phyloP scores from a whole-genome alignment of 2,797 vertebrate genomes.

The Enteromius treurensis region DNA sequence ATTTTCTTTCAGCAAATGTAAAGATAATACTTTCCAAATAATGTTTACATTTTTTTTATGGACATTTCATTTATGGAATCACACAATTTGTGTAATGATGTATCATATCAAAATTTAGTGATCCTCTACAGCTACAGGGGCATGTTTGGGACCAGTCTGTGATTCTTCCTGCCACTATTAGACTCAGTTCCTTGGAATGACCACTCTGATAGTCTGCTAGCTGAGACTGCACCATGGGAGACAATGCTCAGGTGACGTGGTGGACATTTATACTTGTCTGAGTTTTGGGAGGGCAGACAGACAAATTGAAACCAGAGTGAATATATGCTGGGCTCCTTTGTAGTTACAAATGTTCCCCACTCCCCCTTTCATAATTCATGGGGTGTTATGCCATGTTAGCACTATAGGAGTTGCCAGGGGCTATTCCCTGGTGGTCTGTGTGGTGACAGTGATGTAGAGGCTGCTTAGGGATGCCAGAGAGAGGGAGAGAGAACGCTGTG shows the following conservation, averaged over 20 bases:
- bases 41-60: background rate
- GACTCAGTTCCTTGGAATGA: background rate
- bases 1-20: background rate
- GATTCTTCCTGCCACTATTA: background rate
- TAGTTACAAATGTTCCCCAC: conserved; percentile 56
- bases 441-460: conserved; percentile 88
- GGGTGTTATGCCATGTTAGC: conserved; percentile 66
- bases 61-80: no score
- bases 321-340: conserved; percentile 56
- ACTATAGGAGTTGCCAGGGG: conserved; percentile 71
- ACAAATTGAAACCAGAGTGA: conserved; percentile 70
- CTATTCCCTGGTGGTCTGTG: conserved; percentile 82
- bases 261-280: conserved; percentile 73
- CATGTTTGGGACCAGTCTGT: background rate
- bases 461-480: conserved; percentile 79
- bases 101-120: background rate
- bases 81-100: no score
- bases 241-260: conserved; percentile 24
- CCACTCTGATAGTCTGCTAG: conserved; percentile 1
- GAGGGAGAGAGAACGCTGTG: conserved; percentile 60
- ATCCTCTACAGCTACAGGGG: background rate
- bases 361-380: conserved; percentile 74
- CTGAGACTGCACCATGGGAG: conserved; percentile 10
- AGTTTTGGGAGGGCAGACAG: conserved; percentile 65
- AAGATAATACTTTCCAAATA: background rate